A percentile compares a stretch with the other conserved stretches of the same genome.
phyloP scores from a whole-genome alignment of 2,113 vertebrate species.

The Vombatus ursinus region DNA sequence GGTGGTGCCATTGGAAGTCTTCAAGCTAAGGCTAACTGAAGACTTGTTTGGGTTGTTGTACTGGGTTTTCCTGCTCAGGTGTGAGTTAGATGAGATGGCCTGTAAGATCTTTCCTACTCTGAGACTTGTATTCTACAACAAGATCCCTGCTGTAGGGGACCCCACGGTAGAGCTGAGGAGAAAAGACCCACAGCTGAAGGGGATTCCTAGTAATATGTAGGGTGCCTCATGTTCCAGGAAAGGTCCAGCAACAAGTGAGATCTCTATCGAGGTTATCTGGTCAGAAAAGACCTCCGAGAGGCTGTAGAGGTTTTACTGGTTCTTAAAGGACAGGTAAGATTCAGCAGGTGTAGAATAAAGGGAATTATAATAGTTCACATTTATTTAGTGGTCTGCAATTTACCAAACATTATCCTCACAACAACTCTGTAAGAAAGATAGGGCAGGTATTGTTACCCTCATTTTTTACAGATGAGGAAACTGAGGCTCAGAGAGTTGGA shows the following conservation, averaged over 20 bases:
- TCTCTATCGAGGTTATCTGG: not conserved
- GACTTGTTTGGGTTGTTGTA: not conserved
- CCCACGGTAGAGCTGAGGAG: not conserved
- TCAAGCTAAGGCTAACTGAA: not conserved
- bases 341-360: not conserved
- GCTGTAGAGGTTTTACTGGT: not conserved
- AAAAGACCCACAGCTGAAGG: not conserved
- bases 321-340: not conserved
- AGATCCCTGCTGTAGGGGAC: not conserved
- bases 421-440: not conserved
- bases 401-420: not conserved
- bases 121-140: not conserved
- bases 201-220: not conserved
- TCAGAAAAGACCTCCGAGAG: not conserved
- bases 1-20: not conserved
- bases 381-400: not conserved
- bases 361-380: not conserved
- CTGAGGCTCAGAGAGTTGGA: not conserved
- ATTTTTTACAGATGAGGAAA: conserved; percentile 2
- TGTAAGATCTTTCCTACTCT: not conserved
- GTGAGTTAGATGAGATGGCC: not conserved
- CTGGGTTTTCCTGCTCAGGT: not conserved
- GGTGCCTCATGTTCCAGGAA: not conserved
- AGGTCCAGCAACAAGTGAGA: not conserved
- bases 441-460: not conserved